Conservation (phyloP, 2,797 vertebrate species). For the Pogoniulus pusillus region DNA sequence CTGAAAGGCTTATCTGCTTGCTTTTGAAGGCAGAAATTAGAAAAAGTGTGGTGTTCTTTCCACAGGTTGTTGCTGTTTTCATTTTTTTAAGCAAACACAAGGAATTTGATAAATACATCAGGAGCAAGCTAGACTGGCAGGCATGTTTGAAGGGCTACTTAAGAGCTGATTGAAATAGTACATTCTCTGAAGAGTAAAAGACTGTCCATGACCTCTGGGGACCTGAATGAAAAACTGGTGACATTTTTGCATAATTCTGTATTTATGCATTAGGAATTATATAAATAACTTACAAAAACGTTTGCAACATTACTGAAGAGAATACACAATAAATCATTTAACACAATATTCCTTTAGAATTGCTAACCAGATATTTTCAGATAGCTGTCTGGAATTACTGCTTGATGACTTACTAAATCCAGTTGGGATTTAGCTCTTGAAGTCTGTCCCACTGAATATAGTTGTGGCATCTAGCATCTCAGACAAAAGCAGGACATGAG, state of each 20-base stretch:
- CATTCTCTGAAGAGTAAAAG: not conserved
- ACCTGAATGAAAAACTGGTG: not conserved
- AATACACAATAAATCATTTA: not conserved
- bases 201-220: not conserved
- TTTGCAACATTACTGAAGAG: not conserved
- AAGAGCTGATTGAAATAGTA: not conserved
- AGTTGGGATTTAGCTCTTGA: not conserved
- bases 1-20: not conserved
- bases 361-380: not conserved
- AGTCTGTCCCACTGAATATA: not conserved
- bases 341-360: not conserved
- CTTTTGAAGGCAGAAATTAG: not conserved
- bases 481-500: not conserved
- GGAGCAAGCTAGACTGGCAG: not conserved
- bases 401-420: not conserved
- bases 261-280: not conserved
- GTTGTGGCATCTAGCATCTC: not conserved
- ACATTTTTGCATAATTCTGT: not conserved
- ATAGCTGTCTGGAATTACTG: not conserved
- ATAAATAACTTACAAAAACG: accelerated
- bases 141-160: not conserved
- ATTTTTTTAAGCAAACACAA: not conserved
- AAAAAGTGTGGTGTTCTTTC: not conserved
- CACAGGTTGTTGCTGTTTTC: not conserved
- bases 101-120: not conserved